Percentiles rank a stretch among this genome's conserved stretches.
These are phyloP conservation scores for Glaucopsyche alexis DNA, from an alignment of 2,888 invertebrate species.

Conservation along the genomic window DNA sequence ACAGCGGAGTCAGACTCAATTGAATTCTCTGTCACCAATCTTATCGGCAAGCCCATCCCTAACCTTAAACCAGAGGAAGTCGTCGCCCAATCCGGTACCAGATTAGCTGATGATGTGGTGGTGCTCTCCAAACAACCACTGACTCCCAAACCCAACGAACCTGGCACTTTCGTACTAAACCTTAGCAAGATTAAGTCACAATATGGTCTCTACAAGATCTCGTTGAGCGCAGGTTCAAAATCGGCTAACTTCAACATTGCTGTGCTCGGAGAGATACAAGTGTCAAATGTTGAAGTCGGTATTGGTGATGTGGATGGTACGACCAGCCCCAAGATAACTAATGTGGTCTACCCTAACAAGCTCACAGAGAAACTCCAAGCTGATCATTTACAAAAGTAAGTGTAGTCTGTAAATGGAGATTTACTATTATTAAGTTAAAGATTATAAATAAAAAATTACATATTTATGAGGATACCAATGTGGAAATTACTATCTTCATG, in stretches of 20 bases:
- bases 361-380: conserved; percentile 86
- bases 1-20: conserved; percentile 87
- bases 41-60: conserved; percentile 85
- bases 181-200: conserved; percentile 88
- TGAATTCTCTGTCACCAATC: conserved; percentile 85
- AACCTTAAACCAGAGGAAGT: conserved; percentile 83
- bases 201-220: conserved; percentile 91
- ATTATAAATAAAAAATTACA: too few relatives aligned
- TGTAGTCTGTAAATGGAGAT: conserved; percentile 28
- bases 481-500: too few relatives aligned
- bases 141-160: conserved; percentile 72
- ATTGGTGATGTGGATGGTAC: conserved; percentile 95
- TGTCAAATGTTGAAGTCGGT: conserved; percentile 91
- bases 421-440: too few relatives aligned
- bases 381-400: conserved; percentile 92
- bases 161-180: conserved; percentile 87
- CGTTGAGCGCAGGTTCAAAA: conserved; percentile 84
- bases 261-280: conserved; percentile 87
- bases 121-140: conserved; percentile 85
- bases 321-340: conserved; percentile 87
- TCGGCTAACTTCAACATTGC: conserved; percentile 82
- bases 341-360: conserved; percentile 87
- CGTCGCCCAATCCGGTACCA: conserved; percentile 87
- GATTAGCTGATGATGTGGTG: conserved; percentile 86
- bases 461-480: too few relatives aligned